Percentiles rank a stretch among this genome's conserved stretches.
phyloP scores from a whole-genome alignment of 1,140 invertebrate species.

The Megalopta genalis region DNA sequence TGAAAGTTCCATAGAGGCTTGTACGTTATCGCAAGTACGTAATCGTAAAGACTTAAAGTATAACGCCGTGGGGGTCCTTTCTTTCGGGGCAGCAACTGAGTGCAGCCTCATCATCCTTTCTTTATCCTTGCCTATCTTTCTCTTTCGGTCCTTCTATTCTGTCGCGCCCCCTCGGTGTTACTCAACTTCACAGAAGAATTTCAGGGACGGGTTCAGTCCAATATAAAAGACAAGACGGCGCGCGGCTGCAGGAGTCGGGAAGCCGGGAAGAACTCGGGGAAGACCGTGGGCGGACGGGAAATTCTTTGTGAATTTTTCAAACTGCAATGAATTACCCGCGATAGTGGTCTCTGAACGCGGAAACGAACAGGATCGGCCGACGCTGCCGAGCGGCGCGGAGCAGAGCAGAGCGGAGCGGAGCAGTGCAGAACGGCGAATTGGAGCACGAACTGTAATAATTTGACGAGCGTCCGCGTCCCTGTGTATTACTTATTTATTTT shows the following conservation, averaged over 20 bases:
- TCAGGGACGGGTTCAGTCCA: conserved; percentile 35
- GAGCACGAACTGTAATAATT: conserved; percentile 32
- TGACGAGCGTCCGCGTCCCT: conserved; percentile 13
- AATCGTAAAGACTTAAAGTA: conserved; percentile 59
- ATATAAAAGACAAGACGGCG: conserved; percentile 59
- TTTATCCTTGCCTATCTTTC: neutral
- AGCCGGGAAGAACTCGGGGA: neutral
- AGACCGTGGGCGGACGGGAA: conserved; percentile 12
- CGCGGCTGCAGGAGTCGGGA: neutral
- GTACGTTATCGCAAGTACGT: conserved; percentile 57
- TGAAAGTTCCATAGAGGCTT: conserved; percentile 31
- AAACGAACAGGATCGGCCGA: neutral
- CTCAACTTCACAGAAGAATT: conserved; percentile 41
- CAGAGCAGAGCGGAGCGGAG: too few species aligned
- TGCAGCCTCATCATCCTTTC: conserved; percentile 14
- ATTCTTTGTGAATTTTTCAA: conserved; percentile 60
- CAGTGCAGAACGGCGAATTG: neutral
- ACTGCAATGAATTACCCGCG: conserved; percentile 52
- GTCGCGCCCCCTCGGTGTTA: conserved; percentile 15
- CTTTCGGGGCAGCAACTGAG: conserved; percentile 10
- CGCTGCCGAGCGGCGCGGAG: too few species aligned
- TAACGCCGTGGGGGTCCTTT: conserved; percentile 40
- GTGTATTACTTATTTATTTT: conserved; percentile 35
- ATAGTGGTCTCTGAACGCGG: conserved; percentile 19
- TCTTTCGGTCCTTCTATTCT: neutral